These are phyloP conservation scores for Laterallus jamaicensis DNA, from an alignment of 2,113 vertebrate genomes.

Conservation along the genomic window DNA sequence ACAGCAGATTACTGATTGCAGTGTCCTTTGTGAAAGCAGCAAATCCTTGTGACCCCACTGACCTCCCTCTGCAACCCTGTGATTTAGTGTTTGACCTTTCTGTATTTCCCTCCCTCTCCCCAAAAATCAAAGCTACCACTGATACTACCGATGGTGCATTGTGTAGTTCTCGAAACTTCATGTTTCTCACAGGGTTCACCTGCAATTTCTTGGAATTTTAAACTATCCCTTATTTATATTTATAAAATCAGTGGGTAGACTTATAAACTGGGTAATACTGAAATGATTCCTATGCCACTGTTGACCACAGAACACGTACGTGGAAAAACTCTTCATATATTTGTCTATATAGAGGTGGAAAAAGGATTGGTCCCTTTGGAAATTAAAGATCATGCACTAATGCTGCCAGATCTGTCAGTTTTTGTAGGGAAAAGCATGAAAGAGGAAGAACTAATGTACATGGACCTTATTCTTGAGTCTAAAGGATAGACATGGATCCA, in stretches of 20 bases:
- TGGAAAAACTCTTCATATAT: not conserved
- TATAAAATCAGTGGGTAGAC: not conserved
- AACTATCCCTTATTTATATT: not conserved
- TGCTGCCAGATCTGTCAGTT: not conserved
- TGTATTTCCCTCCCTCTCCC: not conserved
- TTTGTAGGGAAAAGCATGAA: not conserved
- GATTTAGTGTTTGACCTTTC: constrained; percentile 45
- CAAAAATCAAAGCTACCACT: not conserved
- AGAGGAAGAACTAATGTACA: not conserved
- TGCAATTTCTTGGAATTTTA: not conserved
- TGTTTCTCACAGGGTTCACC: not conserved
- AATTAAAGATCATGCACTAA: not conserved
- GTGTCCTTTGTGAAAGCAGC: constrained; percentile 26
- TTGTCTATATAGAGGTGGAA: not conserved
- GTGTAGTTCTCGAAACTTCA: not conserved
- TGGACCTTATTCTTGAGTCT: not conserved
- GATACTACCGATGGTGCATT: not conserved
- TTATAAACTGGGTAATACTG: not conserved
- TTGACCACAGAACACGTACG: not conserved
- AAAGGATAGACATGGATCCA: not conserved
- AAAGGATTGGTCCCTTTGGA: not conserved
- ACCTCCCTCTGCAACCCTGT: not conserved
- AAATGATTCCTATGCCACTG: not conserved
- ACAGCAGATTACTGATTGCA: constrained; percentile 28
- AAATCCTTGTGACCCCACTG: constrained; percentile 18